Conservation (phyloP, 2,888 invertebrate genomes). For the Dioctria linearis region DNA sequence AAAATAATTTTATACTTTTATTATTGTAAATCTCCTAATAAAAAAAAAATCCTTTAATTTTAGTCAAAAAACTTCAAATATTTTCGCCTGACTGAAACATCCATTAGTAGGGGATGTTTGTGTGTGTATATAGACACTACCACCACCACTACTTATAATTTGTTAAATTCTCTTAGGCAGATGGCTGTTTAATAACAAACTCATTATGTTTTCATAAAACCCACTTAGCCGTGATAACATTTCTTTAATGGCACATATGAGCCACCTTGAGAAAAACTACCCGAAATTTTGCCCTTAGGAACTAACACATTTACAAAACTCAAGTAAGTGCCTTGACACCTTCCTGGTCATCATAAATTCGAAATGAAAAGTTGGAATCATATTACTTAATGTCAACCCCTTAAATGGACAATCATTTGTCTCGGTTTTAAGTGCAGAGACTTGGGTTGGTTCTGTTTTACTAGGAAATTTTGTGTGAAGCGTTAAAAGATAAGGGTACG, state of each 20-base stretch:
- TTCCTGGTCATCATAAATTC: slow-evolving; percentile 14
- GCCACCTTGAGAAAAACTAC: not conserved
- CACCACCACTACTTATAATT: no score
- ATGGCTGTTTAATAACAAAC: no score
- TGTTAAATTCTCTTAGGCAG: no score
- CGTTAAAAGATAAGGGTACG: slow-evolving; percentile 10
- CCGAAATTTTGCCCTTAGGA: not conserved
- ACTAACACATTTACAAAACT: not conserved
- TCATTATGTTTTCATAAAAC: no score
- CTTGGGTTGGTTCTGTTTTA: not conserved
- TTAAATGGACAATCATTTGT: slow-evolving; percentile 42
- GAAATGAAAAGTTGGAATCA: slow-evolving; percentile 34
- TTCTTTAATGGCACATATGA: not conserved
- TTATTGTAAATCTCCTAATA: no score
- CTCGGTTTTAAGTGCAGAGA: slow-evolving; percentile 20
- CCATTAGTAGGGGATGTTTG: no score
- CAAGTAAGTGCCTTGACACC: not conserved
- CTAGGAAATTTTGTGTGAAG: slow-evolving; percentile 1
- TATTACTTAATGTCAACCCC: slow-evolving; percentile 47
- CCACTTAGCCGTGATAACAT: no score
- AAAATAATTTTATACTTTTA: no score
- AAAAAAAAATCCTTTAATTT: no score
- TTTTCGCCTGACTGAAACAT: no score
- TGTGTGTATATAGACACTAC: no score
- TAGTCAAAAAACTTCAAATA: no score